Evolutionary conservation across 1,140 invertebrate genomes (phyloP).

Genomic region (Lasioglossum albipes): DNA sequence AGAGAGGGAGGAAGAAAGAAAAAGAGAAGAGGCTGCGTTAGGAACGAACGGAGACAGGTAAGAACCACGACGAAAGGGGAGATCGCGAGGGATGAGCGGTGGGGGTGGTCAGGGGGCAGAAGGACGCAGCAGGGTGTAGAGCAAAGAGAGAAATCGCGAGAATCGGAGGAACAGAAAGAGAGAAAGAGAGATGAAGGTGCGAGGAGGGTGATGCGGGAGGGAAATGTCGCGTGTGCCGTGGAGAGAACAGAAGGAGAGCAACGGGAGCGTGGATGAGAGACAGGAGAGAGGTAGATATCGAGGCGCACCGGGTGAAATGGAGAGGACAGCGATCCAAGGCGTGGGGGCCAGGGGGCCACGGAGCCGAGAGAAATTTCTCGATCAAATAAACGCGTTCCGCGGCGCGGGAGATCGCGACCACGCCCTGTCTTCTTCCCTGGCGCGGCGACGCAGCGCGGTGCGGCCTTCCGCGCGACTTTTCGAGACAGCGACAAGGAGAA

Average conservation of each 20-base stretch:
- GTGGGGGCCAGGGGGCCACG: neutral
- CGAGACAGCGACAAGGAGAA: conserved; percentile 26
- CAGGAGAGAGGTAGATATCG: neutral
- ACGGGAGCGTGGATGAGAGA: neutral
- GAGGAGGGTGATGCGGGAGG: conserved; percentile 29
- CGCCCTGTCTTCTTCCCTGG: conserved; percentile 63
- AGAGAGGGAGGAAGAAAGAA: conserved; percentile 35
- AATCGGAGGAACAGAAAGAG: conserved; percentile 32
- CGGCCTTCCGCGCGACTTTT: conserved; percentile 59
- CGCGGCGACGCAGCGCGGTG: too few species aligned
- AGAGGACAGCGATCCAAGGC: neutral
- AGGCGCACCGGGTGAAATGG: neutral
- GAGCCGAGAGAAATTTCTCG: conserved; percentile 48
- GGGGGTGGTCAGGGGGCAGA: conserved; percentile 18
- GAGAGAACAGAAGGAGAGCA: neutral
- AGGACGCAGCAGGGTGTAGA: neutral
- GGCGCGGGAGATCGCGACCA: conserved; percentile 62
- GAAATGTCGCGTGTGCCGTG: conserved; percentile 41
- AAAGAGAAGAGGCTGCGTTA: conserved; percentile 14
- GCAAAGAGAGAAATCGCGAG: neutral
- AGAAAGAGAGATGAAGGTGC: conserved; percentile 20
- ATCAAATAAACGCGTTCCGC: conserved; percentile 61
- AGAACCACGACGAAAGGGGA: conserved; percentile 38
- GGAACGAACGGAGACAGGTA: neutral
- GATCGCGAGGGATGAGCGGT: conserved; percentile 22